These are phyloP conservation scores for Harmothoe impar DNA, from an alignment of 2,888 invertebrate species.

Conservation along the genomic window DNA sequence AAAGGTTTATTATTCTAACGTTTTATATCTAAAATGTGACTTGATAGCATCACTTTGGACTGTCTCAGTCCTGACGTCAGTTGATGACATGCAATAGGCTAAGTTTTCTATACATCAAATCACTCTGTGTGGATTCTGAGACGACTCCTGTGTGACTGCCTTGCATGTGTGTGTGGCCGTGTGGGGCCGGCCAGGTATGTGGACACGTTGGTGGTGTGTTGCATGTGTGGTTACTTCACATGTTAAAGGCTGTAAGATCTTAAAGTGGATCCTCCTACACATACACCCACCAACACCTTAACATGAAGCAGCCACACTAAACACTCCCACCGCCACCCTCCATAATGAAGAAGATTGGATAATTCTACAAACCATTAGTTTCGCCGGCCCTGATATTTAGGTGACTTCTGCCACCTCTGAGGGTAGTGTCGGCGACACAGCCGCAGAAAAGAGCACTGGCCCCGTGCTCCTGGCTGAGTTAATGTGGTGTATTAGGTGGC, in stretches of 20 bases:
- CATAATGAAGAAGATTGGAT: constrained; percentile 48
- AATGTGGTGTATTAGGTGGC: not conserved
- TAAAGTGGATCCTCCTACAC: not conserved
- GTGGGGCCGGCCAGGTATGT: too few species aligned
- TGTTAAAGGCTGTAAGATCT: not conserved
- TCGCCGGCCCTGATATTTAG: constrained; percentile 17
- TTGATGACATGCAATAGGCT: too few species aligned
- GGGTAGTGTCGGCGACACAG: not conserved
- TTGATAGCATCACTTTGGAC: too few species aligned
- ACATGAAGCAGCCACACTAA: not conserved
- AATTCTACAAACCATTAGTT: constrained; percentile 47
- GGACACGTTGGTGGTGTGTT: too few species aligned
- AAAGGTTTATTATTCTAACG: too few species aligned
- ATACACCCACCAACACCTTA: not conserved
- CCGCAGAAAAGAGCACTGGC: not conserved
- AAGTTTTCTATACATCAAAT: too few species aligned
- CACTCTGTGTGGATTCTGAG: too few species aligned
- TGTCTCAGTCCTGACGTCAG: too few species aligned
- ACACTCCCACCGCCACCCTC: not conserved
- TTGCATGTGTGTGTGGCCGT: too few species aligned
- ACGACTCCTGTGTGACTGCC: too few species aligned
- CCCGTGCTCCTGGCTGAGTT: not conserved
- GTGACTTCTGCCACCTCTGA: not conserved
- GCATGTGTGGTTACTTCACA: too few species aligned
- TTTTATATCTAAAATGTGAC: too few species aligned